Percentiles rank a stretch among this genome's conserved stretches.
phyloP scores from a whole-genome alignment of 2,113 vertebrate genomes.

The Chlamydotis undulata region DNA sequence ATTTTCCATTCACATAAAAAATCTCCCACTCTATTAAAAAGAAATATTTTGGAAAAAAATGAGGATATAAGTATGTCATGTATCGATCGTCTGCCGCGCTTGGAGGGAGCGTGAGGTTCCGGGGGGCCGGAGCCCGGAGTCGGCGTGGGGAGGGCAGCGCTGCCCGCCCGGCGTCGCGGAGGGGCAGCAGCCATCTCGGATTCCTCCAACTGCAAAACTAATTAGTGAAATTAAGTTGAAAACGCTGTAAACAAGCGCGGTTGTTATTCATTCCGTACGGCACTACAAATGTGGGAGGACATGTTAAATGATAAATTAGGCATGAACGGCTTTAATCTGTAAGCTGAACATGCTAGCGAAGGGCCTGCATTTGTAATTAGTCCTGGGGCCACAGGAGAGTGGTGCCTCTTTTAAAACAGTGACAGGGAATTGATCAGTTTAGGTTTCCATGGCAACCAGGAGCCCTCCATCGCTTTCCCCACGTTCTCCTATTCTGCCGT shows the following conservation, averaged over 20 bases:
- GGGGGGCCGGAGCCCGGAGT: background rate
- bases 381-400: conserved; percentile 79
- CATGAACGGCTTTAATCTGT: conserved; percentile 79
- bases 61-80: accelerated
- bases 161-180: accelerated
- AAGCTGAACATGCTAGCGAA: conserved; percentile 77
- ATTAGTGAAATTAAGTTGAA: conserved; percentile 80
- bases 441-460: conserved; percentile 80
- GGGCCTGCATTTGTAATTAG: conserved; percentile 83
- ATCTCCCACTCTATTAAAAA: background rate
- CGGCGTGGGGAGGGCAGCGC: background rate
- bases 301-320: conserved; percentile 83
- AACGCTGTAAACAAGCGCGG: conserved; percentile 74
- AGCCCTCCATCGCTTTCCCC: conserved; percentile 66
- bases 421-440: conserved; percentile 88
- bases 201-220: conserved; percentile 69
- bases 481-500: conserved; percentile 55
- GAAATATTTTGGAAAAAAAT: background rate
- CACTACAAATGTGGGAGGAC: conserved; percentile 76
- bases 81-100: accelerated
- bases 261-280: conserved; percentile 77
- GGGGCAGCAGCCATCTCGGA: background rate
- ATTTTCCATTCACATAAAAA: background rate
- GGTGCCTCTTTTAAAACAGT: conserved; percentile 78
- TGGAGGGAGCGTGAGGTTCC: accelerated